Conservation (phyloP, 2,888 invertebrate species). For the Erebia ligea region DNA sequence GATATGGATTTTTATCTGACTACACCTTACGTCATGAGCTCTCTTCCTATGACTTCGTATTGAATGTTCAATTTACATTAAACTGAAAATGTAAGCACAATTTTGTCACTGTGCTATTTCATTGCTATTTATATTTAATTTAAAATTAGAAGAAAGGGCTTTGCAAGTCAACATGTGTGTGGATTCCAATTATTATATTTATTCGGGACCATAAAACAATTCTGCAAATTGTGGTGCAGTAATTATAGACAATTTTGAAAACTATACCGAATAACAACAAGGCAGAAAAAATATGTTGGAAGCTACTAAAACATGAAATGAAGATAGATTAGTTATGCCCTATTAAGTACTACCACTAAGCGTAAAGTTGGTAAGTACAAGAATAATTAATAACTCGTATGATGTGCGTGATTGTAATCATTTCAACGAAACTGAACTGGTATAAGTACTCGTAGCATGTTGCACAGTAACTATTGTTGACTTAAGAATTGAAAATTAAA, state of each 20-base stretch:
- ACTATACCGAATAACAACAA: background rate
- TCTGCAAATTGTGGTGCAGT: no score
- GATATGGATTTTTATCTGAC: background rate
- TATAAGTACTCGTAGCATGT: background rate
- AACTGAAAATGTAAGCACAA: no score
- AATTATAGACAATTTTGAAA: no score
- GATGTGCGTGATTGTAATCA: constrained; percentile 4
- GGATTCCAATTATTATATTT: no score
- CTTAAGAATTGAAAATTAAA: constrained; percentile 1
- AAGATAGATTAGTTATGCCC: constrained; percentile 8
- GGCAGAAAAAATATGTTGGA: background rate
- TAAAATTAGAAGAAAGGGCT: no score
- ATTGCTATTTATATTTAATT: no score
- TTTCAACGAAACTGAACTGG: background rate
- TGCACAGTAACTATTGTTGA: background rate
- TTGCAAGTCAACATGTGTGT: no score
- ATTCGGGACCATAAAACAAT: no score
- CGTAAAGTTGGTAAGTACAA: background rate
- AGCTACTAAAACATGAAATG: background rate
- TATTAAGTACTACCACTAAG: background rate
- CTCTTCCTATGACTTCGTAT: no score
- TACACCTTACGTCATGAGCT: background rate
- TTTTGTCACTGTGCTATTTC: no score
- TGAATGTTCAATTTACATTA: no score
- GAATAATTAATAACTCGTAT: constrained; percentile 5